Conservation (phyloP, 1,140 invertebrate species). For the Drosophila yakuba region DNA sequence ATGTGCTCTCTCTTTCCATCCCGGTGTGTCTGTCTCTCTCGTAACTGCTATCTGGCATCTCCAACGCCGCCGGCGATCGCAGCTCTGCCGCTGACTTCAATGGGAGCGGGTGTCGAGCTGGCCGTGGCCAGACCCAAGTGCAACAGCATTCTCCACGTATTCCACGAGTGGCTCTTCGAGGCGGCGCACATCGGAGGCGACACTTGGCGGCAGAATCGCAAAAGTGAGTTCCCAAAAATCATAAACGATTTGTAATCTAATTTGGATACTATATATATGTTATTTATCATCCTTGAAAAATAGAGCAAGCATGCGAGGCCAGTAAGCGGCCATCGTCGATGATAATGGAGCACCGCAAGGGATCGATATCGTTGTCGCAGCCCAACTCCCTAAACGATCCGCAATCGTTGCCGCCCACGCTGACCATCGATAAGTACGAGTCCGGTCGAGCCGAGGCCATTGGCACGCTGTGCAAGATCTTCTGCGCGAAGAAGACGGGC, state of each 20-base stretch:
- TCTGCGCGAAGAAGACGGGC: constrained; percentile 97
- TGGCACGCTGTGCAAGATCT: constrained; percentile 96
- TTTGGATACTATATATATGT: too few species aligned
- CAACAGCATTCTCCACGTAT: constrained; percentile 97
- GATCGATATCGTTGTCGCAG: constrained; percentile 82
- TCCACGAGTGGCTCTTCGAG: constrained; percentile 98
- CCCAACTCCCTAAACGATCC: constrained; percentile 82
- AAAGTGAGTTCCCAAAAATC: constrained; percentile 73
- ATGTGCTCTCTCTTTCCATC: constrained; percentile 6
- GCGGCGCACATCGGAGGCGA: constrained; percentile 94
- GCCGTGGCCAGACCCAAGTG: constrained; percentile 94
- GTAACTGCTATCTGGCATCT: constrained; percentile 1
- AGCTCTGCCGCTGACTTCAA: constrained; percentile 84
- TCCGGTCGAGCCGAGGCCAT: constrained; percentile 97
- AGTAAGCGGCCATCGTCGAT: constrained; percentile 84
- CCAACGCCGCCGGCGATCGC: constrained; percentile 7
- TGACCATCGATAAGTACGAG: constrained; percentile 89
- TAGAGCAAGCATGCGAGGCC: constrained; percentile 83
- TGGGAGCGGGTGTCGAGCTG: constrained; percentile 87
- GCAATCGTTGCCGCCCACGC: constrained; percentile 66
- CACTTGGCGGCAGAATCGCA: constrained; percentile 86
- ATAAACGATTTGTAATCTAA: too few species aligned
- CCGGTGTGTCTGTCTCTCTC: neutral
- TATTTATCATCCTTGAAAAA: neutral
- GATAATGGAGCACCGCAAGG: constrained; percentile 84